Evolutionary conservation across 2,797 vertebrate species (phyloP).

Genomic region (Bradypodion ventrale): DNA sequence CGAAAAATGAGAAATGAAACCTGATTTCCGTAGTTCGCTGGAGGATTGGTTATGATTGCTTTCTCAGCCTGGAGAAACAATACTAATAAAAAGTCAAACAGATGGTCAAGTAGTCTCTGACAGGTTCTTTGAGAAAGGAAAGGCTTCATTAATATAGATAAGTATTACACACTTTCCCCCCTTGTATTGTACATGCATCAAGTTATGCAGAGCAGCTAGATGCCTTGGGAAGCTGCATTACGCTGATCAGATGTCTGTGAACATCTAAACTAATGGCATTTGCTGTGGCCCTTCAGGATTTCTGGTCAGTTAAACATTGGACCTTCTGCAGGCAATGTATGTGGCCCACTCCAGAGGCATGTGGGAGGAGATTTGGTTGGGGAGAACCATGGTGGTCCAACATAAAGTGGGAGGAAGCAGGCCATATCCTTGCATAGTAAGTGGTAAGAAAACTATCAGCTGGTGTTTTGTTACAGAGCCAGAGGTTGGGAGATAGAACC

Average conservation of each 20-base stretch:
- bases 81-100: conserved; percentile 52
- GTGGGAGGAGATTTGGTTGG: not conserved
- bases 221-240: not conserved
- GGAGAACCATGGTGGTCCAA: conserved; percentile 26
- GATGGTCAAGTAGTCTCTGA: conserved; percentile 70
- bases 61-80: conserved; percentile 71
- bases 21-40: conserved; percentile 66
- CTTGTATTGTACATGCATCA: conserved; percentile 36
- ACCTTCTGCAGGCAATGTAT: not conserved
- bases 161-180: conserved; percentile 51
- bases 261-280: too few relatives aligned
- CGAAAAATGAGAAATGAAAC: conserved; percentile 66
- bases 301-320: conserved; percentile 10
- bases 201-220: not conserved
- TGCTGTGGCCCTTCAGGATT: not conserved
- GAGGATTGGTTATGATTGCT: conserved; percentile 68
- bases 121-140: conserved; percentile 55
- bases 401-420: conserved; percentile 43
- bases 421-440: not conserved
- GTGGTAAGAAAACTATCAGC: too few relatives aligned
- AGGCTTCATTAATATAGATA: conserved; percentile 58
- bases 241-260: not conserved
- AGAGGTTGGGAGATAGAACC: too few relatives aligned
- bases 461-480: too few relatives aligned
- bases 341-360: not conserved